Percentiles rank a stretch among this genome's conserved stretches.
Evolutionary conservation across 1,140 invertebrate species (phyloP).

Genomic region (Heliothis subflexa): DNA sequence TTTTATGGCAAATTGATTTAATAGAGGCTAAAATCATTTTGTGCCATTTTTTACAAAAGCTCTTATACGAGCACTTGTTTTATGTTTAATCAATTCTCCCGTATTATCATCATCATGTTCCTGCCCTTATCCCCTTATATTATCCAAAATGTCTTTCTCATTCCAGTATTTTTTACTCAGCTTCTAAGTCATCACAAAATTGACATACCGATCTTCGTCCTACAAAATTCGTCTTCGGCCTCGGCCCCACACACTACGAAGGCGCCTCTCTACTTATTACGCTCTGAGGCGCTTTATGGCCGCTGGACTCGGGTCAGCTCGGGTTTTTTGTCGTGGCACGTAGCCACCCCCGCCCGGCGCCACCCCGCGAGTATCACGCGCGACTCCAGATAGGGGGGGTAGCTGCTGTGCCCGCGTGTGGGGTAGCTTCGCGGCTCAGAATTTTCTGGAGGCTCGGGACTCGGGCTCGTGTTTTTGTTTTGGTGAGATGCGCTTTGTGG

Average conservation of each 20-base stretch:
- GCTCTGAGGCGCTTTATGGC: conserved; percentile 72
- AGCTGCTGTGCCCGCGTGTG: conserved; percentile 37
- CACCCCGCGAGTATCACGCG: conserved; percentile 65
- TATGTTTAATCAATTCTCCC: too few species aligned
- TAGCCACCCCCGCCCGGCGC: conserved; percentile 51
- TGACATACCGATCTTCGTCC: not conserved
- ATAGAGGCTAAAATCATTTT: too few species aligned
- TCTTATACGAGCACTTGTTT: too few species aligned
- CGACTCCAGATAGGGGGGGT: conserved; percentile 70
- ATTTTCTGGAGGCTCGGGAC: conserved; percentile 1
- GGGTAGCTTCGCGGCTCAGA: conserved; percentile 48
- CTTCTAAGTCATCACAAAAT: not conserved
- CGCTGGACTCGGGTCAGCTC: conserved; percentile 74
- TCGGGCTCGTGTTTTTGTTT: not conserved
- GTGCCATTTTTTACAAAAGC: too few species aligned
- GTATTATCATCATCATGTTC: too few species aligned
- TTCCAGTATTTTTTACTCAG: not conserved
- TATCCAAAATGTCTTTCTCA: not conserved
- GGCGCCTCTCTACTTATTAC: conserved; percentile 61
- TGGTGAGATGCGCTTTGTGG: not conserved
- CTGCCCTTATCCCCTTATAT: too few species aligned
- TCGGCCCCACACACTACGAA: not conserved
- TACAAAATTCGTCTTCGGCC: conserved; percentile 24
- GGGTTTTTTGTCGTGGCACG: conserved; percentile 75
- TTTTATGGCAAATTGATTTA: too few species aligned